A percentile compares a stretch with the other conserved stretches of the same genome.
phyloP scores from a whole-genome alignment of 1,140 invertebrate species.

The Camponotus vicinus region DNA sequence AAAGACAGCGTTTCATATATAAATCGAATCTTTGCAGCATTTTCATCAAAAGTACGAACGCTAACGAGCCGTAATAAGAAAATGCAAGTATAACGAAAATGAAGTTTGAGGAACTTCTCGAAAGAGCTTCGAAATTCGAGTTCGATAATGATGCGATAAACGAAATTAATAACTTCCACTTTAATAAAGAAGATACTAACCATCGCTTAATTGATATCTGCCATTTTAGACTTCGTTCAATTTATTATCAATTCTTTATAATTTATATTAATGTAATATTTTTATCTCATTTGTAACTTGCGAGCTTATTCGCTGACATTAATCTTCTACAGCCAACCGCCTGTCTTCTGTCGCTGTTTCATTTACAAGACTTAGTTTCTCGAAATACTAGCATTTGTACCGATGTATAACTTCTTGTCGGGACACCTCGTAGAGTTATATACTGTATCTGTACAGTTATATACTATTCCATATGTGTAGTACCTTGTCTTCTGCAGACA shows the following conservation, averaged over 20 bases:
- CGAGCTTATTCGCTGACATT: slow-evolving; percentile 13
- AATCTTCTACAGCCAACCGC: background rate
- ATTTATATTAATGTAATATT: background rate
- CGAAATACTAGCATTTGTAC: slow-evolving; percentile 21
- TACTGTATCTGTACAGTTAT: background rate
- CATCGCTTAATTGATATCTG: background rate
- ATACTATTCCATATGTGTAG: slow-evolving; percentile 32
- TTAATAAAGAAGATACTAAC: background rate
- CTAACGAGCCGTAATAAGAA: slow-evolving; percentile 18
- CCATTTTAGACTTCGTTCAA: background rate
- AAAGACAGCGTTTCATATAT: slow-evolving; percentile 12
- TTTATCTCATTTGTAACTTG: background rate
- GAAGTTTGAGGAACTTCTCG: background rate
- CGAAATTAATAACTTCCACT: slow-evolving; percentile 4
- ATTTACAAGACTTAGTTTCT: slow-evolving; percentile 31
- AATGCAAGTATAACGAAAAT: background rate
- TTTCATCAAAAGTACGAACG: slow-evolving; percentile 26
- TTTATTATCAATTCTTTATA: background rate
- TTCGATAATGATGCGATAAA: slow-evolving; percentile 3
- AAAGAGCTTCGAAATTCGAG: slow-evolving; percentile 18
- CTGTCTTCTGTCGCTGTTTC: slow-evolving; percentile 25
- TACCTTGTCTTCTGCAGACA: slow-evolving; percentile 41
- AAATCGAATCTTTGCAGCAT: slow-evolving; percentile 31
- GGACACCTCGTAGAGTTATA: slow-evolving; percentile 13
- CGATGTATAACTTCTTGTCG: slow-evolving; percentile 20